Percentiles rank a stretch among this genome's conserved stretches.
Evolutionary conservation across 2,113 vertebrate species (phyloP).

Genomic region (Bubo scandiacus): DNA sequence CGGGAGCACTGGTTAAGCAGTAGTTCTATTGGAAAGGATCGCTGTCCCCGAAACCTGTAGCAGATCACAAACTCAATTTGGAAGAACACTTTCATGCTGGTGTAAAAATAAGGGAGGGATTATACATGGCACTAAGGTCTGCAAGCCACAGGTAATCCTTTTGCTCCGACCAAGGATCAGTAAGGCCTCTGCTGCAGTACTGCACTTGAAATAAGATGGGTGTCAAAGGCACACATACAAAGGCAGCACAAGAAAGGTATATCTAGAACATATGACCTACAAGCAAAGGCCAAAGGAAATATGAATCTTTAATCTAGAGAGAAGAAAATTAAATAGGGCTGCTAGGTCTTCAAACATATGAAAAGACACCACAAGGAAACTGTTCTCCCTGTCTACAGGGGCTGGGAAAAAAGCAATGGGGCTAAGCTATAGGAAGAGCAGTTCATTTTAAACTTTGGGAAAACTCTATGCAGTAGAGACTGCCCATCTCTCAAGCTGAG

Average conservation of each 20-base stretch:
- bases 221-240: not conserved
- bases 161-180: not conserved
- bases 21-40: not conserved
- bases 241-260: not conserved
- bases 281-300: not conserved
- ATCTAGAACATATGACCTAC: not conserved
- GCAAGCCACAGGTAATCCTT: not conserved
- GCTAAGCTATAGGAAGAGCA: not conserved
- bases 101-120: not conserved
- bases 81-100: not conserved
- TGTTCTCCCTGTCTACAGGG: not conserved
- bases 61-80: not conserved
- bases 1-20: not conserved
- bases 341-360: not conserved
- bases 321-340: not conserved
- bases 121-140: not conserved
- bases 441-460: not conserved
- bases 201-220: not conserved
- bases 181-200: not conserved
- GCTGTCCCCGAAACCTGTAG: not conserved
- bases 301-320: not conserved
- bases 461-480: not conserved
- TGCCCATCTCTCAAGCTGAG: accelerated
- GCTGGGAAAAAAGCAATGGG: not conserved
- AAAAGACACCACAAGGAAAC: not conserved